Evolutionary conservation across 2,797 vertebrate genomes (phyloP), one percentile per base, ranked within the genome.

Genomic region (Oryzias dopingdopingensis): DNA sequence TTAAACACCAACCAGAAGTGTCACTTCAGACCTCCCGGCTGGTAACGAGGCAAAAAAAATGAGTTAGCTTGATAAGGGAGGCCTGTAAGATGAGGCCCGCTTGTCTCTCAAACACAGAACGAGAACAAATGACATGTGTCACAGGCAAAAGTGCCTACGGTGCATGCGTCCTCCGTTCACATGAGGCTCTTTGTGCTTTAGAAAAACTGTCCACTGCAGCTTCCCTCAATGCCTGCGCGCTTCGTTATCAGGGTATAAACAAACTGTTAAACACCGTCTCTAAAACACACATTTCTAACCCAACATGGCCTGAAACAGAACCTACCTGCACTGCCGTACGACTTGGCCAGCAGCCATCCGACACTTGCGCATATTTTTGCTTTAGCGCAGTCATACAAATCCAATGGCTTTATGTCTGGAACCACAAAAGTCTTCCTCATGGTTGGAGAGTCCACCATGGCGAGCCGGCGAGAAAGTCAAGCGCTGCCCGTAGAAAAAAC

Each of bases 321-420:
- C 80, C 72, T 94, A 97, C 95, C 95, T 94, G 94, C 89, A 79
- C 83, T 84, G 78, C 93, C 93, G 88, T 95, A 96, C 22, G 93
- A 93, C 89, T 93, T 94, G 56, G 91, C 91, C 84, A 97, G 73
- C 40, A 96, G 88, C 95, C 95, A 97, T 41, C 94, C 93, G 81
- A 97, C 86, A 89, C 94, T 95, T 82, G 94, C 93, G 81, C 94
- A 94, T 79, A 95, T 94, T 90, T 93, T 94, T 65, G 94, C 95
- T 84, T 92, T 90, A 51, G 88, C 88, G 64, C 88, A 89, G 73
- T 96, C 95, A 77, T 95, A 97, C 83, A 94, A 90, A 86, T 97
- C 95, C 92, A 94, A 80, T 43, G 94, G 92, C 84, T 93, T 95
- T 76, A 96, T 91, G 88, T 96, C 95, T 76, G 95, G 94, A 71